Conservation (phyloP, 2,888 invertebrate species). For the Caenorhabditis sulstoni region DNA sequence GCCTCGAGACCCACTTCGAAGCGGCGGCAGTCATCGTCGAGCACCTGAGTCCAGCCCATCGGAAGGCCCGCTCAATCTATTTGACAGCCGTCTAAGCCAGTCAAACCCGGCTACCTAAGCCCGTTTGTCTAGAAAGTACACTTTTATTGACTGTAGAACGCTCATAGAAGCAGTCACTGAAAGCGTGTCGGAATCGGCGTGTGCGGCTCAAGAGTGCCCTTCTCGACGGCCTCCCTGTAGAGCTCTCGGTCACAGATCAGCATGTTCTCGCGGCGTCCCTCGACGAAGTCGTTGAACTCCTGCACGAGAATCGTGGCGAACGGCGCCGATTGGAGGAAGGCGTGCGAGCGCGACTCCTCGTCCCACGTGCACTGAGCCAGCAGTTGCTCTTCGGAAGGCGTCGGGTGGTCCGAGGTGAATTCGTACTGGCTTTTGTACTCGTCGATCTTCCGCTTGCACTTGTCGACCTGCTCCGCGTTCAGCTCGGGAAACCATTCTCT, state of each 20-base stretch:
- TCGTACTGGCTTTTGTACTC: conserved; percentile 64
- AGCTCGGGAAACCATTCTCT: conserved; percentile 71
- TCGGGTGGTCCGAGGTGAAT: conserved; percentile 33
- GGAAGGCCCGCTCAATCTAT: too few relatives aligned
- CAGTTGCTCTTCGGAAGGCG: conserved; percentile 43
- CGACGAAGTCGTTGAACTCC: conserved; percentile 63
- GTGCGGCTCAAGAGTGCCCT: conserved; percentile 26
- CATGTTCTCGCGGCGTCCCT: conserved; percentile 61
- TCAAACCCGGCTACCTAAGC: too few relatives aligned
- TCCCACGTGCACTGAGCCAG: conserved; percentile 68
- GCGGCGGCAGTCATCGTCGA: too few relatives aligned
- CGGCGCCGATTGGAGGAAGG: conserved; percentile 58
- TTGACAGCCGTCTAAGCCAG: too few relatives aligned
- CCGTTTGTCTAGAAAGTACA: too few relatives aligned
- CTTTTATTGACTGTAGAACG: too few relatives aligned
- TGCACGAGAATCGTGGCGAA: conserved; percentile 44
- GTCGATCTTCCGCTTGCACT: conserved; percentile 53
- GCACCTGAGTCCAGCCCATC: too few relatives aligned
- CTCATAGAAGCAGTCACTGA: too few relatives aligned
- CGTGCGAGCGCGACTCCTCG: conserved; percentile 56
- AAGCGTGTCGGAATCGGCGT: conserved; percentile 25
- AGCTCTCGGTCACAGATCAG: conserved; percentile 69
- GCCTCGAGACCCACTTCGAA: too few relatives aligned
- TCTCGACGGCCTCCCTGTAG: conserved; percentile 28
- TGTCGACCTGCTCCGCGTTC: conserved; percentile 26